Evolutionary conservation across 2,797 vertebrate species (phyloP).

Genomic region (Buceros bicornis): DNA sequence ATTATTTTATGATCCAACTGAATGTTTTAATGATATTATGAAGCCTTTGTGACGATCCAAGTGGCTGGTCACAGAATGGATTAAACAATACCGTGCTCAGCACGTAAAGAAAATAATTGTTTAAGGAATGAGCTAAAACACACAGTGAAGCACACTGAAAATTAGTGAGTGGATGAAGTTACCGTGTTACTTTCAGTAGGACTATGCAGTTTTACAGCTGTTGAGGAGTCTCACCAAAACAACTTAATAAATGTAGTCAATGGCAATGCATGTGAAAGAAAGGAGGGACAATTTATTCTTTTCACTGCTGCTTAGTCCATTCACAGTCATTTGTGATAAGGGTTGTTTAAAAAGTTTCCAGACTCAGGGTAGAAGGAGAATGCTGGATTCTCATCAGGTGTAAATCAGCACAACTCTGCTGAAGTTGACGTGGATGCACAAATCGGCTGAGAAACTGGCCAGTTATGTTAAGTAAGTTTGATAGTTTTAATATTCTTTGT

Average conservation of each 20-base stretch:
- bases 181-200: neutral
- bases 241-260: neutral
- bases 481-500: conserved; percentile 29
- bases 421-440: neutral
- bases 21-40: conserved; percentile 68
- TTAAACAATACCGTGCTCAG: conserved; percentile 25
- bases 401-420: neutral
- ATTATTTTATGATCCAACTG: conserved; percentile 69
- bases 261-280: neutral
- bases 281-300: neutral
- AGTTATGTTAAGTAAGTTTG: neutral
- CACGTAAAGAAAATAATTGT: conserved; percentile 44
- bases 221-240: neutral
- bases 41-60: conserved; percentile 54
- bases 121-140: conserved; percentile 7
- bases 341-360: neutral
- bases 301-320: neutral
- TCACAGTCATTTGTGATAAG: neutral
- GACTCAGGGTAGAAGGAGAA: neutral
- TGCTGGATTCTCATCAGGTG: neutral
- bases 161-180: neutral
- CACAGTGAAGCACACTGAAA: neutral
- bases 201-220: neutral
- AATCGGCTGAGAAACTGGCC: neutral
- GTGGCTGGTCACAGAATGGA: conserved; percentile 1